Percentiles rank a stretch among this genome's conserved stretches.
Evolutionary conservation across 23 tunicate genomes (phyloP).

Genomic region (Trididemnum miniatum): DNA sequence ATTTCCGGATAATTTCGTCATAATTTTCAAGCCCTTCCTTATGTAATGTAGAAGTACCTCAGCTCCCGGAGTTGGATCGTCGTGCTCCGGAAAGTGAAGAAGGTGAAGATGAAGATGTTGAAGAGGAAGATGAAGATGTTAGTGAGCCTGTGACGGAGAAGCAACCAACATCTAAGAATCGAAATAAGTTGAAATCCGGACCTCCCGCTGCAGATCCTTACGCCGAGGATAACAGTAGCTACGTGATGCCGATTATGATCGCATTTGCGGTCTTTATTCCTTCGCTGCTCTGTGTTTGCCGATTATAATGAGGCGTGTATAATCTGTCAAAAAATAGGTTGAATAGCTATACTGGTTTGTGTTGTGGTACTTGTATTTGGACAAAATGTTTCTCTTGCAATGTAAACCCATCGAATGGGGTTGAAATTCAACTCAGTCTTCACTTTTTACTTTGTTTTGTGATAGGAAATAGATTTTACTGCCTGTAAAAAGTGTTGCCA

Average conservation of each 20-base stretch:
- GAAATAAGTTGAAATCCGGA: slow-evolving; percentile 69
- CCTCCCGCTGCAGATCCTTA: slow-evolving; percentile 89
- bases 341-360: too few species aligned
- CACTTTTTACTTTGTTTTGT: too few species aligned
- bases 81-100: slow-evolving; percentile 29
- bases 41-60: slow-evolving; percentile 51
- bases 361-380: too few species aligned
- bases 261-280: slow-evolving; percentile 88
- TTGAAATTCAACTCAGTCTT: too few species aligned
- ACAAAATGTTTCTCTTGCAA: too few species aligned
- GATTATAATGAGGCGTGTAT: slow-evolving; percentile 70
- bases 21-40: too few species aligned
- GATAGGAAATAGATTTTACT: too few species aligned
- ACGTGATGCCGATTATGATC: slow-evolving; percentile 80
- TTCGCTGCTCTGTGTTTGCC: slow-evolving; percentile 68
- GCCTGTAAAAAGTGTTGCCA: too few species aligned
- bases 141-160: background rate
- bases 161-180: background rate
- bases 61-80: slow-evolving; percentile 58
- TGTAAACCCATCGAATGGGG: too few species aligned
- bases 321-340: too few species aligned
- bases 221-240: slow-evolving; percentile 78
- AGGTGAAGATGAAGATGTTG: slow-evolving; percentile 51
- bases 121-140: slow-evolving; percentile 54
- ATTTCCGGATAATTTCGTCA: too few species aligned